Evolutionary conservation across 2,797 vertebrate genomes (phyloP).

Genomic region (Champsocephalus esox): DNA sequence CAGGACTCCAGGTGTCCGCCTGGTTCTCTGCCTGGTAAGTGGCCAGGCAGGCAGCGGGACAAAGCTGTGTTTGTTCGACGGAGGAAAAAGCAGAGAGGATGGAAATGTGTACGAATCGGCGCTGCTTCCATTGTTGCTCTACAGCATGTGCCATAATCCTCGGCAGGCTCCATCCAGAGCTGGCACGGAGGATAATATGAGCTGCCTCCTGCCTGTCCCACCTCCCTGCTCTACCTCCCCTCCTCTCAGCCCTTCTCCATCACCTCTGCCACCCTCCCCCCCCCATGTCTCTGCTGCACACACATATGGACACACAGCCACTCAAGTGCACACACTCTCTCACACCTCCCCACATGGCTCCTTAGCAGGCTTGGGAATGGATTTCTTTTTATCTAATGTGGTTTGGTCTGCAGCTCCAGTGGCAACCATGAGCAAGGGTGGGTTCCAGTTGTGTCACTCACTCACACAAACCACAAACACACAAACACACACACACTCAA

Average conservation of each 20-base stretch:
- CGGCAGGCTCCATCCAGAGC: slow-evolving; percentile 87
- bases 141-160: slow-evolving; percentile 89
- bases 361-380: slow-evolving; percentile 84
- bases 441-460: slow-evolving; percentile 73
- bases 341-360: slow-evolving; percentile 77
- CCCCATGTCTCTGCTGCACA: slow-evolving; percentile 64
- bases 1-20: slow-evolving; percentile 79
- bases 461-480: slow-evolving; percentile 19
- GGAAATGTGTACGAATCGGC: slow-evolving; percentile 84
- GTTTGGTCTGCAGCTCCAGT: slow-evolving; percentile 82
- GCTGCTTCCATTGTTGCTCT: slow-evolving; percentile 86
- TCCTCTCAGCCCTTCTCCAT: slow-evolving; percentile 53
- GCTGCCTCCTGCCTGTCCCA: slow-evolving; percentile 71
- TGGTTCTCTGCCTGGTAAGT: slow-evolving; percentile 80
- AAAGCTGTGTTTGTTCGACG: slow-evolving; percentile 84
- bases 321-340: slow-evolving; percentile 53
- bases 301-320: slow-evolving; percentile 72
- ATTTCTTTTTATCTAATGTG: slow-evolving; percentile 85
- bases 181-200: slow-evolving; percentile 79
- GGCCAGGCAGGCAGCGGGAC: slow-evolving; percentile 82
- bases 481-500: slow-evolving; percentile 35
- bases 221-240: slow-evolving; percentile 66
- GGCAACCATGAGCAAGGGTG: slow-evolving; percentile 72
- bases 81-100: slow-evolving; percentile 76
- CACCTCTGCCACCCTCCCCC: slow-evolving; percentile 43